Conservation (phyloP, 2,888 invertebrate species). For the Pseudolycoriella hygida region DNA sequence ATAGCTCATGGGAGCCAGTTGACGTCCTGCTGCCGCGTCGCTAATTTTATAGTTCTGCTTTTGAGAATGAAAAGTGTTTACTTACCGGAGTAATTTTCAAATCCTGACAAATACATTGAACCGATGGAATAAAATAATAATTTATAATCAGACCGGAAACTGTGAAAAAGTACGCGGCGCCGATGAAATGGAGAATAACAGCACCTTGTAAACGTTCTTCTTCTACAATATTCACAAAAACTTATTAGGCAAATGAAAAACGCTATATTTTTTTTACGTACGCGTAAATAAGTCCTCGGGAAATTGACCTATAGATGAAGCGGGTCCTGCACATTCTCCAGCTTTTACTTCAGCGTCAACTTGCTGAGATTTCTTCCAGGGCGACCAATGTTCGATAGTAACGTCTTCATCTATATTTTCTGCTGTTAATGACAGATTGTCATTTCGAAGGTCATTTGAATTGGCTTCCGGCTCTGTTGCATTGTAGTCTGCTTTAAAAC, state of each 20-base stretch:
- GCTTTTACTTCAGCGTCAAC: not conserved
- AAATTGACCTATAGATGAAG: conserved; percentile 7
- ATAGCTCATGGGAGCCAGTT: too few relatives aligned
- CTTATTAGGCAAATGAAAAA: too few relatives aligned
- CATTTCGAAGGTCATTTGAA: too few relatives aligned
- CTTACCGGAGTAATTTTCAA: conserved; percentile 43
- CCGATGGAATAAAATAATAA: conserved; percentile 67
- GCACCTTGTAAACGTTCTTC: conserved; percentile 48
- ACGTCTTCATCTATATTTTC: too few relatives aligned
- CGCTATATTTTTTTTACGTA: too few relatives aligned
- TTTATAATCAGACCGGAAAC: conserved; percentile 69
- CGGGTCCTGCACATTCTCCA: not conserved
- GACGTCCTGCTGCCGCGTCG: too few relatives aligned
- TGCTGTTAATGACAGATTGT: too few relatives aligned
- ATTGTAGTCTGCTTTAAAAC: too few relatives aligned
- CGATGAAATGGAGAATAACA: conserved; percentile 47
- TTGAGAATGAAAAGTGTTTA: not conserved
- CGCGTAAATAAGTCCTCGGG: conserved; percentile 8
- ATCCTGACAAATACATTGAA: conserved; percentile 62
- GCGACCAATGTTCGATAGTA: too few relatives aligned
- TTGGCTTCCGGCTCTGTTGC: too few relatives aligned
- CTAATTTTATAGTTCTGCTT: too few relatives aligned
- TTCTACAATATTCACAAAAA: conserved; percentile 14
- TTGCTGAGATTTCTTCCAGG: too few relatives aligned
- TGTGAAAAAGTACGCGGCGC: conserved; percentile 62